Conservation (phyloP, 2,888 invertebrate genomes). For the Carpatolechia fugitivella region DNA sequence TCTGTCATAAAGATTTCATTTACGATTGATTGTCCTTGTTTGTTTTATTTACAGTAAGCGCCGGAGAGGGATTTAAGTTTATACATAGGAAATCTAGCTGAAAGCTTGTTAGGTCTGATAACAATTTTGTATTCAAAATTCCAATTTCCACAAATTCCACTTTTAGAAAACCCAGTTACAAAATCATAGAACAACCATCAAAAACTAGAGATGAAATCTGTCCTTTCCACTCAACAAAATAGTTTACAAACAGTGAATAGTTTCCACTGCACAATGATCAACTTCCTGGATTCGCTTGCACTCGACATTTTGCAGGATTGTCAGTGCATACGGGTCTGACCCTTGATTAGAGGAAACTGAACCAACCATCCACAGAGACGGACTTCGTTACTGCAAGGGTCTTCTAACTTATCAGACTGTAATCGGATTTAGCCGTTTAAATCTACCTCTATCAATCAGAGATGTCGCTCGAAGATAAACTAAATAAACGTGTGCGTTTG, state of each 20-base stretch:
- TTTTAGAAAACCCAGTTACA: too few relatives aligned
- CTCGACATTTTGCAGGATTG: constrained; percentile 31
- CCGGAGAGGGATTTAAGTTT: too few relatives aligned
- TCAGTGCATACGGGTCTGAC: constrained; percentile 27
- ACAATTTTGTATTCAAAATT: too few relatives aligned
- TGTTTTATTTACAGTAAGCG: not conserved
- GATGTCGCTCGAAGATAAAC: too few relatives aligned
- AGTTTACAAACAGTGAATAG: not conserved
- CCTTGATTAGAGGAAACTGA: constrained; percentile 44
- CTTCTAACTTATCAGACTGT: too few relatives aligned
- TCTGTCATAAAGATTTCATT: not conserved
- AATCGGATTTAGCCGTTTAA: too few relatives aligned
- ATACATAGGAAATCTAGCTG: too few relatives aligned
- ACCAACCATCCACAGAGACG: constrained; percentile 34
- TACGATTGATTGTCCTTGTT: not conserved
- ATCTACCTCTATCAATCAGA: too few relatives aligned
- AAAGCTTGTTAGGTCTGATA: too few relatives aligned
- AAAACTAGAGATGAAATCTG: constrained; percentile 15
- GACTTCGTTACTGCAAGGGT: too few relatives aligned
- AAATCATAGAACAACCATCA: not conserved
- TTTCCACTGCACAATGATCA: constrained; percentile 23
- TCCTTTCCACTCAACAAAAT: constrained; percentile 13
- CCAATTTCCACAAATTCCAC: too few relatives aligned
- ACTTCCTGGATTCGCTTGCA: constrained; percentile 30
- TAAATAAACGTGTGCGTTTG: too few relatives aligned